phyloP scores from a whole-genome alignment of 92 coral and sea anemone genomes.

The Galaxea fascicularis region DNA sequence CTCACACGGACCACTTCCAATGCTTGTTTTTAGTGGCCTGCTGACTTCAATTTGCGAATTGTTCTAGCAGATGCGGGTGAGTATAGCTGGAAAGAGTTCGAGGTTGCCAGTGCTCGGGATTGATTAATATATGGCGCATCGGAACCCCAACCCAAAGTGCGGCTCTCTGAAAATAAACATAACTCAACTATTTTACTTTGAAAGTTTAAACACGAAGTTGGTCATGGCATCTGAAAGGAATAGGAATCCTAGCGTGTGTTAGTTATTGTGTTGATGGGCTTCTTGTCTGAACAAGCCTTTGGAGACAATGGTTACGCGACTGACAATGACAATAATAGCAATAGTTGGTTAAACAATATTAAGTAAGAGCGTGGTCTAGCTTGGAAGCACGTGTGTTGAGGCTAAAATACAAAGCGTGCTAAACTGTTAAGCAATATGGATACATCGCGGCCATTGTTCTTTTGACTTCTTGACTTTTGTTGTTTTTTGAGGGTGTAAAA shows the following conservation, averaged over 20 bases:
- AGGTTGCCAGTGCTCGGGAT: conserved; percentile 1
- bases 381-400: conserved; percentile 55
- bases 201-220: conserved; percentile 30
- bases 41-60: conserved; percentile 26
- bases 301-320: conserved; percentile 35
- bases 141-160: background rate
- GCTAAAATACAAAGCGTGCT: conserved; percentile 49
- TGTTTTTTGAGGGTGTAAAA: conserved; percentile 34
- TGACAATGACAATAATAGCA: conserved; percentile 27
- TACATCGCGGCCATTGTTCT: conserved; percentile 47
- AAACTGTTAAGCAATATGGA: conserved; percentile 52
- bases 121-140: background rate
- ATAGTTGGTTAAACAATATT: conserved; percentile 51
- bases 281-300: conserved; percentile 53
- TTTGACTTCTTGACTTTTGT: conserved; percentile 51
- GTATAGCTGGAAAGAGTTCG: background rate
- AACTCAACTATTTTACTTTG: conserved; percentile 6
- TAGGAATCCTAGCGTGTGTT: conserved; percentile 41
- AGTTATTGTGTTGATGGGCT: conserved; percentile 31
- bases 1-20: background rate
- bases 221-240: conserved; percentile 20
- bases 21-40: conserved; percentile 13
- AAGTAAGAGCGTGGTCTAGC: conserved; percentile 54
- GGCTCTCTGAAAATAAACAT: conserved; percentile 22
- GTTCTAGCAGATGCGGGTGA: conserved; percentile 1